Conservation (phyloP, 1,140 invertebrate genomes). For the Drosophila bocqueti region DNA sequence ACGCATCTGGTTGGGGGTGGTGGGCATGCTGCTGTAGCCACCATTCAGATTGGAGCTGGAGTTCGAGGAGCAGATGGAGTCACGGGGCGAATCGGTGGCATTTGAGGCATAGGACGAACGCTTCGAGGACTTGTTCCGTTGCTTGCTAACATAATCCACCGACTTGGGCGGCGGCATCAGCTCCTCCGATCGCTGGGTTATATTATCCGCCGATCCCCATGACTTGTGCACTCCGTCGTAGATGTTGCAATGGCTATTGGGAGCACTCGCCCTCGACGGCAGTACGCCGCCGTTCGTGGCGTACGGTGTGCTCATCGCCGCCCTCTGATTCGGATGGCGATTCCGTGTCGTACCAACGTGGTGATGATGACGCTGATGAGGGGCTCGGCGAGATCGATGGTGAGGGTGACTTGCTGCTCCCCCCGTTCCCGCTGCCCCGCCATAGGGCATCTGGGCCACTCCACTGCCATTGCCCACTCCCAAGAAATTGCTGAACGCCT, state of each 20-base stretch:
- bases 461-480: constrained; percentile 88
- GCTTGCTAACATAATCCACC: constrained; percentile 87
- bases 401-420: constrained; percentile 70
- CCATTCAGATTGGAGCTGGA: constrained; percentile 79
- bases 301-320: constrained; percentile 67
- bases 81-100: constrained; percentile 76
- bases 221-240: constrained; percentile 88
- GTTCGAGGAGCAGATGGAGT: constrained; percentile 76
- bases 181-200: constrained; percentile 87
- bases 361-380: constrained; percentile 84
- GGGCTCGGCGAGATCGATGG: constrained; percentile 84
- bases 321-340: constrained; percentile 76
- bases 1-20: constrained; percentile 87
- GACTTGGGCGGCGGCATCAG: constrained; percentile 91
- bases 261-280: constrained; percentile 69
- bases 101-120: constrained; percentile 86
- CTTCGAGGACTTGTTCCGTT: constrained; percentile 86
- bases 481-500: constrained; percentile 94
- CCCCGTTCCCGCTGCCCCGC: constrained; percentile 23
- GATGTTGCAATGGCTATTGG: constrained; percentile 85
- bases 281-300: constrained; percentile 45
- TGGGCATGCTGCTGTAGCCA: constrained; percentile 87
- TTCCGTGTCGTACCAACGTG: constrained; percentile 81
- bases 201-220: constrained; percentile 95
- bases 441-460: constrained; percentile 48